Percentiles rank a stretch among this genome's conserved stretches.
Evolutionary conservation across 64 coral and sea anemone genomes (phyloP).

Genomic region (Montipora sp.): DNA sequence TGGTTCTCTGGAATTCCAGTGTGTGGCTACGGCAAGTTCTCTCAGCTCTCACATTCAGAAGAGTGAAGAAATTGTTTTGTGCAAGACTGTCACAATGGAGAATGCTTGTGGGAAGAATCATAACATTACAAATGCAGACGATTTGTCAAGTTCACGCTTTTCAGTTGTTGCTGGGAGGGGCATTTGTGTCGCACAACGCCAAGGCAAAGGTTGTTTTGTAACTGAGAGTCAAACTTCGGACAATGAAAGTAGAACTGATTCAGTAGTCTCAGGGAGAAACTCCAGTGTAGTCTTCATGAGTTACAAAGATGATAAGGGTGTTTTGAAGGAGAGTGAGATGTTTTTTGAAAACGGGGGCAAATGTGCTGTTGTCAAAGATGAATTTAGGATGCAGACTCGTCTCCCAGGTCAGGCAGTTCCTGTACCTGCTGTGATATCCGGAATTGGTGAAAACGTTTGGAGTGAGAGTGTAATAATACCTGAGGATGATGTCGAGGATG

Average conservation of each 20-base stretch:
- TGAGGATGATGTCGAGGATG: background rate
- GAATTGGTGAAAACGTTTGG: background rate
- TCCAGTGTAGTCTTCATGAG: background rate
- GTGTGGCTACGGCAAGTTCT: background rate
- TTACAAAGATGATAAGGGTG: background rate
- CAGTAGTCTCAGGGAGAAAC: background rate
- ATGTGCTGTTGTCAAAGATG: background rate
- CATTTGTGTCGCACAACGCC: background rate
- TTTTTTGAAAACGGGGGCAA: background rate
- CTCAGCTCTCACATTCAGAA: background rate
- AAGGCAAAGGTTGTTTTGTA: background rate
- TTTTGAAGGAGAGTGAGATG: background rate
- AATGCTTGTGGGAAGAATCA: background rate
- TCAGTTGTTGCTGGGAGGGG: background rate
- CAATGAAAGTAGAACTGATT: background rate
- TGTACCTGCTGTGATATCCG: background rate
- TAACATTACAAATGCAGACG: no score
- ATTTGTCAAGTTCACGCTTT: background rate
- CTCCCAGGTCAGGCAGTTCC: background rate
- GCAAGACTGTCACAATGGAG: background rate
- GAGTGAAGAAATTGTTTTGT: background rate
- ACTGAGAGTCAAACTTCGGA: background rate
- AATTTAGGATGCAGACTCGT: background rate
- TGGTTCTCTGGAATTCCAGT: background rate
- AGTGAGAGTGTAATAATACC: background rate